Evolutionary conservation across 2,888 invertebrate genomes (phyloP), one percentile per base, ranked within the genome.

Genomic region (Leptura quadrifasciata): DNA sequence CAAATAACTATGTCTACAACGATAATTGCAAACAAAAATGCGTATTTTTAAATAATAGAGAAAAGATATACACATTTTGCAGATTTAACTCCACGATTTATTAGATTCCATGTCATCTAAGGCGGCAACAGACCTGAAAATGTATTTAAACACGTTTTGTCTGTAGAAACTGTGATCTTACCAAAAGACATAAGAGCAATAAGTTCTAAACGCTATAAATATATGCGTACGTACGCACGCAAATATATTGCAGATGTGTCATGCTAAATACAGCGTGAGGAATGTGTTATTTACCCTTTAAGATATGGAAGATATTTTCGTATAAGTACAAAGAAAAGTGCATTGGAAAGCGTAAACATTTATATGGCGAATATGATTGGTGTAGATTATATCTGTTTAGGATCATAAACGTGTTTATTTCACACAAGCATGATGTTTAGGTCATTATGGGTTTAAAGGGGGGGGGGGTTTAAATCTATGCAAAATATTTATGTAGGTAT

Each of bases 181-280:
- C 39, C 10, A 47, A 47, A 47, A 47, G 12, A 3, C n/a, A 47
- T 47, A 47, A 47, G 47, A 47, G 47, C 3, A 47, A 47, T n/a
- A n/a, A n/a, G n/a, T n/a, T 47, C 47, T 47, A n/a, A 47, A 47
- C 15, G 47, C 47, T 47, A 47, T 47, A n/a, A 47, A 47, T 47
- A 47, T 47, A 47, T 47, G 6, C 47, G 8, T 31, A 31, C 39
- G 15, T 39, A 39, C 15, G n/a, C n/a, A n/a, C 47, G 47, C 15
- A 47, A 47, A 47, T 47, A n/a, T 47, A 47, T 47, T 47, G 47
- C 47, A 47, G 47, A 47, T 47, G 47, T 47, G 3, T 47, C 47
- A n/a, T 12, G n/a, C 47, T 47, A n/a, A 47, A 47, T n/a, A n/a
- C 47, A n/a, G 47, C 47, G 5, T 47, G 47, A 47, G 15, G 15